Conservation (phyloP, 2,797 vertebrate species). For the Scleropages formosus region DNA sequence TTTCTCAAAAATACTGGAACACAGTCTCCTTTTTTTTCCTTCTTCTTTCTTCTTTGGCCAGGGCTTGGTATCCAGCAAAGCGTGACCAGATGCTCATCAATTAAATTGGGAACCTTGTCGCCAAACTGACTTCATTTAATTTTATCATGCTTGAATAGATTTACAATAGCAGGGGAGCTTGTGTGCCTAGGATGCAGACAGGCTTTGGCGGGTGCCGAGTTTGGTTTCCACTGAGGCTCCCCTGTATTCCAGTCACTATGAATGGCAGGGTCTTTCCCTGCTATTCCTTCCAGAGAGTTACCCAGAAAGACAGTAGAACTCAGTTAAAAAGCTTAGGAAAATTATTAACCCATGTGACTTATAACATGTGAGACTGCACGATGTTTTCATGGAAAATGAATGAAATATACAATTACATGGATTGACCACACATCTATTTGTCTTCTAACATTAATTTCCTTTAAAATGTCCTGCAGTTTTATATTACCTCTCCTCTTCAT, state of each 20-base stretch:
- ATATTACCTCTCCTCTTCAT: constrained; percentile 12
- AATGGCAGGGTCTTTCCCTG: constrained; percentile 22
- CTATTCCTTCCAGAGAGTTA: constrained; percentile 17
- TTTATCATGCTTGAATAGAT: constrained; percentile 28
- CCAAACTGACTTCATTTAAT: constrained; percentile 31
- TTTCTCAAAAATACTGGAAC: neutral
- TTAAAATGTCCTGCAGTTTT: neutral
- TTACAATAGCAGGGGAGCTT: constrained; percentile 30
- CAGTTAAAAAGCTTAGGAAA: constrained; percentile 18
- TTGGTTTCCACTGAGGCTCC: neutral
- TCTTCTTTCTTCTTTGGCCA: constrained; percentile 10
- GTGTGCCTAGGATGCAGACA: constrained; percentile 22
- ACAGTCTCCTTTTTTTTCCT: neutral
- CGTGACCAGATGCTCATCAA: constrained; percentile 33
- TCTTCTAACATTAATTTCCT: constrained; percentile 12
- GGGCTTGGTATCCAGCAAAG: constrained; percentile 19
- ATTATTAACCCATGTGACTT: constrained; percentile 17
- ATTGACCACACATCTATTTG: constrained; percentile 29
- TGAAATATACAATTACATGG: neutral
- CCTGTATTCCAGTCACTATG: constrained; percentile 38
- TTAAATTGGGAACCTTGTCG: constrained; percentile 34
- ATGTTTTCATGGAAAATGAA: neutral
- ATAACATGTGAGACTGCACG: constrained; percentile 1
- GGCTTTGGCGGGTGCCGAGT: neutral
- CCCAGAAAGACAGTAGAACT: constrained; percentile 17